phyloP scores from a whole-genome alignment of 2,797 vertebrate genomes.

The Acomys russatus region DNA sequence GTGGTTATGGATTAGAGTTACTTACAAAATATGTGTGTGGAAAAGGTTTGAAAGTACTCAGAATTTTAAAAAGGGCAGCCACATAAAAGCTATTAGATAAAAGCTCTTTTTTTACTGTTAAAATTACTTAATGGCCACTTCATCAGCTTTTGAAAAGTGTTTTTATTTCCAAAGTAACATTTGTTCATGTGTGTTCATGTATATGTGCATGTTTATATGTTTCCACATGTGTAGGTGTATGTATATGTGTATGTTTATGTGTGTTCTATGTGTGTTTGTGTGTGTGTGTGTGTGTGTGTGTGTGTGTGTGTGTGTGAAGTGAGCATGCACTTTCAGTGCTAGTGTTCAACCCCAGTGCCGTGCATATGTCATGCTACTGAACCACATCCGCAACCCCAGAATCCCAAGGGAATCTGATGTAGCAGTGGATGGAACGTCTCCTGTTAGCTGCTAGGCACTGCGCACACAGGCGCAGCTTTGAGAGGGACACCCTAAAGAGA shows the following conservation, averaged over 20 bases:
- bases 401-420: not conserved
- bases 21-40: not conserved
- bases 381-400: too few species aligned
- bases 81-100: not conserved
- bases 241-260: not conserved
- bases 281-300: not conserved
- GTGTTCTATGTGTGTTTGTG: too few species aligned
- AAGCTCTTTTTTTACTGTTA: not conserved
- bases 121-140: not conserved
- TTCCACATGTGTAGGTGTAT: too few species aligned
- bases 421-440: too few species aligned
- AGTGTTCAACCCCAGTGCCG: not conserved
- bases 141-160: conserved; percentile 25
- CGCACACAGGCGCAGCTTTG: too few species aligned
- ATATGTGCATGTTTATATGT: not conserved
- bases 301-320: too few species aligned
- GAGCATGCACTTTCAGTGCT: not conserved
- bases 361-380: too few species aligned
- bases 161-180: not conserved
- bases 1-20: not conserved
- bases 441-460: too few species aligned
- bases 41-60: not conserved
- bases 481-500: not conserved
- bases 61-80: not conserved
- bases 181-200: not conserved